Evolutionary conservation across 2,888 invertebrate genomes (phyloP), one percentile per base, ranked within the genome.

Genomic region (Harpagoxenus sublaevis): DNA sequence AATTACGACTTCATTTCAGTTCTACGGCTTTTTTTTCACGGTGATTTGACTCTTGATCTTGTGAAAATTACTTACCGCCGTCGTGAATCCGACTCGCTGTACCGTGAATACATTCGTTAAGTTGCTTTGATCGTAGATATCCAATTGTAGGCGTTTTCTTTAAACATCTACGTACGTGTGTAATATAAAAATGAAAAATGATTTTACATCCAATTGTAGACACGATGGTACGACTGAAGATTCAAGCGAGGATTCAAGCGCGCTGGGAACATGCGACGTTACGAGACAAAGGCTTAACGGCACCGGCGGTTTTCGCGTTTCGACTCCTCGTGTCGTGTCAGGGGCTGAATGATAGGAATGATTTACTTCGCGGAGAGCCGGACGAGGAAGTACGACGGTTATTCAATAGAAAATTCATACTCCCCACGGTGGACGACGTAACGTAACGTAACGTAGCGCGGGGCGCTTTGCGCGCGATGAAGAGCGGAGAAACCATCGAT

Each of bases 341-440:
- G 42, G 53, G 35, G 18, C 39, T 28, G 23, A 23, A 23, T 23
- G 23, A 23, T 23, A 23, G 60, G 60, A 12, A 53, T 51, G 77
- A 63, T 84, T 65, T 65, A 78, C 31, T 23, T 71, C 39, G 60
- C 66, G 45, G n/a, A 23, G 23, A 15, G 2, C 60, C 53, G 70
- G 65, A 83, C 68, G 85, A 75, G 75, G 83, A 79, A 85, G 78
- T 31, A 53, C 28, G 23, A 42, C 66, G 39, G 77, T 77, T 82
- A 74, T 74, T 82, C 82, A 65, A 78, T 87, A 65, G 85, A 82
- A 75, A 63, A 74, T 63, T 42, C 55, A 84, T 78, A 65, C 85
- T 78, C 74, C 51, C 60, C 68, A 55, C 57, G 60, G 28, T 12
- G 28, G 35, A 53, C 35, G 39, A 35, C 75, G 82, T 66, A 63